These are phyloP conservation scores for Melanotaenia pygmaea DNA, from an alignment of 2,797 vertebrate genomes.

Conservation along the genomic window DNA sequence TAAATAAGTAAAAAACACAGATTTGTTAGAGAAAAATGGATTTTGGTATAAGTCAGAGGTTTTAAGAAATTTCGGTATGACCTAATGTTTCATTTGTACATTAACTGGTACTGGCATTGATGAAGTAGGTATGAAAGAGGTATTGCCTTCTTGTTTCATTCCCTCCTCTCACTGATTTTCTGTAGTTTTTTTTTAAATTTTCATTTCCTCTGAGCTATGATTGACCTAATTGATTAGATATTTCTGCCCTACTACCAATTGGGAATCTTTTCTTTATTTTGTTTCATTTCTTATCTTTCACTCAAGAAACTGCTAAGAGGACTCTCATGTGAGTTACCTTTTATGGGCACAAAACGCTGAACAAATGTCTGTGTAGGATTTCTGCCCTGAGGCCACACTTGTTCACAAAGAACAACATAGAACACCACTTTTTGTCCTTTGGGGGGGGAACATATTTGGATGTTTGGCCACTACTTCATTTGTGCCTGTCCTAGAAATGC, in stretches of 20 bases:
- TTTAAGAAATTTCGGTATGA: background rate
- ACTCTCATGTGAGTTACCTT: conserved; percentile 49
- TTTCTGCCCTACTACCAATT: conserved; percentile 21
- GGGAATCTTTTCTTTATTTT: conserved; percentile 27
- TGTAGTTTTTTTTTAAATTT: conserved; percentile 29
- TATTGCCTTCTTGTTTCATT: background rate
- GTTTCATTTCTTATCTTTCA: conserved; percentile 41
- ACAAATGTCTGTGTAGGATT: conserved; percentile 53
- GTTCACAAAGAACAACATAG: conserved; percentile 62
- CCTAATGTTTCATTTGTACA: background rate
- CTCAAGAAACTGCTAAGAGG: conserved; percentile 33
- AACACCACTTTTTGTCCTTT: conserved; percentile 54
- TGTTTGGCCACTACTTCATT: conserved; percentile 69
- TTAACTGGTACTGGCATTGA: background rate
- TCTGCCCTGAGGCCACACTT: conserved; percentile 57
- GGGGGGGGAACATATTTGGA: conserved; percentile 63
- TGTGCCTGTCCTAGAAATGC: conserved; percentile 68
- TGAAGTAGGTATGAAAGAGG: too few species aligned
- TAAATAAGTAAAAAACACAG: background rate
- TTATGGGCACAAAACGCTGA: conserved; percentile 37
- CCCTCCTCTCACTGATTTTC: conserved; percentile 34
- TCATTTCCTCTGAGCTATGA: conserved; percentile 23
- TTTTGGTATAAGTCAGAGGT: background rate
- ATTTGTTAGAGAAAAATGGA: background rate
- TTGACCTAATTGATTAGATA: conserved; percentile 40